Evolutionary conservation across 2,888 invertebrate species (phyloP), one percentile per base, ranked within the genome.

Genomic region (Amphipoea lucens): DNA sequence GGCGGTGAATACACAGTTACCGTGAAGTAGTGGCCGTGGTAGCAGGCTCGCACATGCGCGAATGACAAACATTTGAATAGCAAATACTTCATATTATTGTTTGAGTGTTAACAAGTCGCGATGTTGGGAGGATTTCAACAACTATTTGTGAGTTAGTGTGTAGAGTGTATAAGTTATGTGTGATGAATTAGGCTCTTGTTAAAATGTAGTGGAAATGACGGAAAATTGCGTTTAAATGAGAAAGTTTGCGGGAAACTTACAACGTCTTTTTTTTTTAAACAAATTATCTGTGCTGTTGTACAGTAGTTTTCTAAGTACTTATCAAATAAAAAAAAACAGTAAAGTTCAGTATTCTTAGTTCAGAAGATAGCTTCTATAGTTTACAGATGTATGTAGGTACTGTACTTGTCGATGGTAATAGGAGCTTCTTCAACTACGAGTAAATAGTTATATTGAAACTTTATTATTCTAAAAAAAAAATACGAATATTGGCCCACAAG

Each of bases 91-190:
- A 45, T 77, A 48, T 67, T 60, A 67, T 57, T 66, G 42, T 60
- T 45, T 69, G 63, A 51, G 29, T 74, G 51, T 29, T 12, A 69
- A 6, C 51, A n/a, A 48, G 62, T 66, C n/a, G 40, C 54, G 20
- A 88, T 89, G 88, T 67, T 84, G 7, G 66, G 82, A 63, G 75
- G 80, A 63, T 74, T 79, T 9, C 83, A 82, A 42, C 73, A 83
- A 11, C 48, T 83, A 36, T n/a, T 81, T 63, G 89, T 90, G 67
- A 85, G 89, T 88, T 48, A 17, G 6, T 54, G 23, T 51, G 36
- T 48, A 3, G 45, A 51, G 23, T 74, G 11, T 4, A 20, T 20
- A 23, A 4, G 65, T 40, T 9, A 9, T 62, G 14, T 66, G 51
- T 48, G 51, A 23, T n/a, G 29, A 76, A 5, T 54, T 40, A 6